These are phyloP conservation scores for Limnothrissa miodon DNA, from an alignment of 2,113 vertebrate genomes.

Conservation along the genomic window DNA sequence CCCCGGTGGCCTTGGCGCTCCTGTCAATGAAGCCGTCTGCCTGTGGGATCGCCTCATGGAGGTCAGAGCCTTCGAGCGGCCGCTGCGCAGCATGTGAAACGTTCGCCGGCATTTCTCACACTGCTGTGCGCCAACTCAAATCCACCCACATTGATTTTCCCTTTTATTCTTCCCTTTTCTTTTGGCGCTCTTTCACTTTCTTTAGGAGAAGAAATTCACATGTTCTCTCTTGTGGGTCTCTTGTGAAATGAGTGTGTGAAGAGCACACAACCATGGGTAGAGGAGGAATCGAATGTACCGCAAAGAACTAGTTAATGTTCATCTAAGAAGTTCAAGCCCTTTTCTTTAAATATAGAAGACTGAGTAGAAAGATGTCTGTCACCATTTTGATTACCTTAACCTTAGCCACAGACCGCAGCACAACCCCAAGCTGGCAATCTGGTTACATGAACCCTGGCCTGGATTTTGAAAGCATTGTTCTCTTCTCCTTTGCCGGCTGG, in stretches of 20 bases:
- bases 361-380: background rate
- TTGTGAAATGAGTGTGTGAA: background rate
- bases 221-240: conserved; percentile 17
- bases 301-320: background rate
- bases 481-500: background rate
- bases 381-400: conserved; percentile 37
- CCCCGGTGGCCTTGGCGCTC: conserved; percentile 35
- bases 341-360: conserved; percentile 10
- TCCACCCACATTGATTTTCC: conserved; percentile 43
- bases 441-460: background rate
- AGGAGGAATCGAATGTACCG: background rate
- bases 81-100: conserved; percentile 47
- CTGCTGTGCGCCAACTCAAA: conserved; percentile 41
- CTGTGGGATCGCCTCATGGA: conserved; percentile 43
- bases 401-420: background rate
- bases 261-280: background rate
- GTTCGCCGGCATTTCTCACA: conserved; percentile 50
- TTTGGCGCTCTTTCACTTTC: background rate
- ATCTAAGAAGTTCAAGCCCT: background rate
- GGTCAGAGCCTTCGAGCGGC: conserved; percentile 46
- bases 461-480: background rate
- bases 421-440: background rate
- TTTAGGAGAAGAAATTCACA: conserved; percentile 15
- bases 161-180: conserved; percentile 10
- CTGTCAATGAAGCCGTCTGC: conserved; percentile 22